These are phyloP conservation scores for Colinus virginianus DNA, from an alignment of 2,113 vertebrate genomes.

Conservation along the genomic window DNA sequence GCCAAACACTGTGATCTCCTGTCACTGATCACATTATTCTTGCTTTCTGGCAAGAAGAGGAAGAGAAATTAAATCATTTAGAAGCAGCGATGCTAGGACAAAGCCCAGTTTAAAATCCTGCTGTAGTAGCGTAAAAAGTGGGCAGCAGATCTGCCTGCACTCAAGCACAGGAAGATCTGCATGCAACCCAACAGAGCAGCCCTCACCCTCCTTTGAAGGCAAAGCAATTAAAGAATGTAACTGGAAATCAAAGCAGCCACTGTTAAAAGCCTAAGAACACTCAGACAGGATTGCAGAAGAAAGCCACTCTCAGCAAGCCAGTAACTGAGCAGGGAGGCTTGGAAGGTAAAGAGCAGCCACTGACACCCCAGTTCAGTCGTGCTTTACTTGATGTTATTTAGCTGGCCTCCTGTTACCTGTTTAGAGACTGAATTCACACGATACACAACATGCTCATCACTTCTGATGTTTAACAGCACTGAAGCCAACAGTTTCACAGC, in stretches of 20 bases:
- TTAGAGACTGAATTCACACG: not conserved
- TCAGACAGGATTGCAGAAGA: not conserved
- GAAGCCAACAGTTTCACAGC: not conserved
- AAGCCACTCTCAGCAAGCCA: not conserved
- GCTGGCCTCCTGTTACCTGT: not conserved
- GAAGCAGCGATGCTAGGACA: not conserved
- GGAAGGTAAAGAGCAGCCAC: not conserved
- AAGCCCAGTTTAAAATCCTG: conserved; percentile 5
- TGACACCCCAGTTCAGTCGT: not conserved
- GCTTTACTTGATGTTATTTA: not conserved
- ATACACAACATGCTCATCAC: not conserved
- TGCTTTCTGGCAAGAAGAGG: not conserved
- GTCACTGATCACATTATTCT: not conserved
- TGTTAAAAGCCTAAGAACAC: not conserved
- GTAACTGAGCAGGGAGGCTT: not conserved
- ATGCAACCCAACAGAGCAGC: not conserved
- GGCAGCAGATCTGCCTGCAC: not conserved
- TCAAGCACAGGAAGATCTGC: not conserved
- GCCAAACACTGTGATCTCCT: not conserved
- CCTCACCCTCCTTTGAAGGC: not conserved
- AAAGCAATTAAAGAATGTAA: not conserved
- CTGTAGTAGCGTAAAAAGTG: not conserved
- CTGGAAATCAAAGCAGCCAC: not conserved
- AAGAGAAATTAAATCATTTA: conserved; percentile 31
- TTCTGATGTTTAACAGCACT: not conserved